Conservation (phyloP, 2,888 invertebrate species). For the Caenorhabditis sinica region DNA sequence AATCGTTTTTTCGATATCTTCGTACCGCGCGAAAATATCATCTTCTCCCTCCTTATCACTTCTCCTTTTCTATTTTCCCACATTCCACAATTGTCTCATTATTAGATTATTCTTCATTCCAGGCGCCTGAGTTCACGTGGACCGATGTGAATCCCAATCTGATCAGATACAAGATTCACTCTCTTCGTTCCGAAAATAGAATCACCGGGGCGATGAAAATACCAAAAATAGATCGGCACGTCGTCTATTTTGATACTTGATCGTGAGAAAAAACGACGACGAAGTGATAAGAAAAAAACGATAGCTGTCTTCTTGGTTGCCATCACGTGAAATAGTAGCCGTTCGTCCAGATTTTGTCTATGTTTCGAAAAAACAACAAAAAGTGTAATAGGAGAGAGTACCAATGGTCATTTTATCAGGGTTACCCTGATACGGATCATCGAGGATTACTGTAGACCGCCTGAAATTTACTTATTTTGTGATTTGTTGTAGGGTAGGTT, state of each 20-base stretch:
- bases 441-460: background rate
- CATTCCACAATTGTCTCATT: conserved; percentile 19
- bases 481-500: too few relatives aligned
- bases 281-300: conserved; percentile 13
- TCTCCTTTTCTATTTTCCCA: conserved; percentile 15
- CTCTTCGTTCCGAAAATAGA: conserved; percentile 1
- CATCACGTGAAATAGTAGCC: conserved; percentile 29
- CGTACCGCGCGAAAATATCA: conserved; percentile 14
- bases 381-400: background rate
- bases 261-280: conserved; percentile 8
- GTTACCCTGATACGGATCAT: background rate
- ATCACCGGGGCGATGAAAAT: background rate
- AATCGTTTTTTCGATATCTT: conserved; percentile 1
- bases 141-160: background rate
- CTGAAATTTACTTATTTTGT: background rate
- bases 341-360: conserved; percentile 21
- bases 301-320: background rate
- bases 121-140: conserved; percentile 8
- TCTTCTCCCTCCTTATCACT: conserved; percentile 1
- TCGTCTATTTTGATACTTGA: conserved; percentile 24
- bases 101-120: background rate
- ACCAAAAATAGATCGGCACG: conserved; percentile 9
- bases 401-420: conserved; percentile 18
- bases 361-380: background rate
- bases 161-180: background rate